Base-by-base conservation (phyloP, 2,113 vertebrate species). In the Ramphastos sulfuratus region DNA sequence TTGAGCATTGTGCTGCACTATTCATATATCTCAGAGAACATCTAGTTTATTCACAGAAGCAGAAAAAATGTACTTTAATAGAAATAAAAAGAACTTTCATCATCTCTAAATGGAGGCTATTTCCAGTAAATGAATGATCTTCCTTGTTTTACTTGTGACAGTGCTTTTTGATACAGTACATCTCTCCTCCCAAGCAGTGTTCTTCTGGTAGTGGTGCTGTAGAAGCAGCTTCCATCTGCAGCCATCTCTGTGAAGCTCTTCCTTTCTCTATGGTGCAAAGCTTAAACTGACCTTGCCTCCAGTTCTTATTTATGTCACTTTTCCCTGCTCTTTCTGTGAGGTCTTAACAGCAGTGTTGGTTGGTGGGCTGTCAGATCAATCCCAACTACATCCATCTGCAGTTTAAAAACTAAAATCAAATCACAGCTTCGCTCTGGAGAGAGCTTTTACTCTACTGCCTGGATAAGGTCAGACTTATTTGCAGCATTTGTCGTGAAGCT, bases 321-420 rank as follows among this genome's bases (percentile, higher is more conserved):
- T 52, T 9, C 28, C 28, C 1, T 56, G 8, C 65, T 75, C 46
- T 23, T 89, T 89, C 37, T 75, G 20, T 75, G 82, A 75, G 44
- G 27, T 78, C 50, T 87, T 83, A 82, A 50, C n/a, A 91, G 54
- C 28, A n/a, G 0, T 39, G 52, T 67, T 89, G 54, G 42, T 66
- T 77, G 75, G 48, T 87, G 50, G 65, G 44, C 72, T 95, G 91
- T 92, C 90, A 91, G 35, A 65, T 81, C 64, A 83, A 87, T 92
- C 72, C 69, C 59, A 54, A 54, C 42, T 92, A 31, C 85, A 80
- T 94, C 39, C 61, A 81, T 94, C 91, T 88, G 82, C 2, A 2
- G 13, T 71, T 92, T 85, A 28, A 92, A 91, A 93, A 94, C 70
- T 60, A 56, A 82, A 87, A 59, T 46, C 3, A 91, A 92, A 77